Percentiles rank a stretch among this genome's conserved stretches.
These are phyloP conservation scores for Megalurothrips usitatus DNA, from an alignment of 2,888 invertebrate species.

Conservation along the genomic window DNA sequence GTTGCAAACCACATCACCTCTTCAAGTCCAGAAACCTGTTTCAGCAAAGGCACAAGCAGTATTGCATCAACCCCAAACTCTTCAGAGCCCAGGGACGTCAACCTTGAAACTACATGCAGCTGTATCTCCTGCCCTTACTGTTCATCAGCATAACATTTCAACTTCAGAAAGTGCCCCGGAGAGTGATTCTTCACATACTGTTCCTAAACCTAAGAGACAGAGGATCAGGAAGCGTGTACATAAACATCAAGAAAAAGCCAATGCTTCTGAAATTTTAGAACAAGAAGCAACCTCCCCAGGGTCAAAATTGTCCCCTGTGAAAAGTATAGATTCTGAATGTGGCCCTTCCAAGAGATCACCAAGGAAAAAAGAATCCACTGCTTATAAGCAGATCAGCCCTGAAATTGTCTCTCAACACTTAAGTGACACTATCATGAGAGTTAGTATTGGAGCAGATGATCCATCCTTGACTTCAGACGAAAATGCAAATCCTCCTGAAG, in stretches of 20 bases:
- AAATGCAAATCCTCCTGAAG: not conserved
- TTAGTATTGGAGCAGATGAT: not conserved
- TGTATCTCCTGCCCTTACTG: not conserved
- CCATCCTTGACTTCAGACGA: not conserved
- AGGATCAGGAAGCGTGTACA: not conserved
- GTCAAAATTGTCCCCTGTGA: not conserved
- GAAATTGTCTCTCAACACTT: not conserved
- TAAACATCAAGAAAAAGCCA: not conserved
- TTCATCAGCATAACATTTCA: not conserved
- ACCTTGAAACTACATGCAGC: not conserved
- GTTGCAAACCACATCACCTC: not conserved
- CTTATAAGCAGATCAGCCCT: not conserved
- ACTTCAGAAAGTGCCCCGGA: not conserved
- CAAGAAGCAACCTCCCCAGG: not conserved
- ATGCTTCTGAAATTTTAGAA: not conserved
- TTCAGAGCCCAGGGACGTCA: not conserved
- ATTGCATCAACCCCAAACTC: not conserved
- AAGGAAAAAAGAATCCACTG: not conserved
- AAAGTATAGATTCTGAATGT: not conserved
- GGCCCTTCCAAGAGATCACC: not conserved
- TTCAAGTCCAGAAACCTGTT: not conserved
- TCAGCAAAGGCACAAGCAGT: slow-evolving; percentile 4
- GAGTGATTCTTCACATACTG: not conserved
- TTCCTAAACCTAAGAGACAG: not conserved
- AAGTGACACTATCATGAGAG: not conserved